A percentile compares a stretch with the other conserved stretches of the same genome.
Evolutionary conservation across 1,140 invertebrate genomes (phyloP).

Genomic region (Gerris buenoi): DNA sequence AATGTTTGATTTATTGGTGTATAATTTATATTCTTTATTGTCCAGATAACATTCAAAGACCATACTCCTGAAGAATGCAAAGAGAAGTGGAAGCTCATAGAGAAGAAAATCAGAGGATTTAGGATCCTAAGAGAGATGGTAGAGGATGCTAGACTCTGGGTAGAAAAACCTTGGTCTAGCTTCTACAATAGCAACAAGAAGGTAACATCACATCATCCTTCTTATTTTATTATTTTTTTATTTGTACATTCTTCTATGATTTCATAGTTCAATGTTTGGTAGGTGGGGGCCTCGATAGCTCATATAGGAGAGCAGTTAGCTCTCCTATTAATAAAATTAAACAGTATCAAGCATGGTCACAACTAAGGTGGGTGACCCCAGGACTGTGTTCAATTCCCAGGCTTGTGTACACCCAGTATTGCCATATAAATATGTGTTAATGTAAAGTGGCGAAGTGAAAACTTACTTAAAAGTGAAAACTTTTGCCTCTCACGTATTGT

Average conservation of each 20-base stretch:
- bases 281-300: too few species aligned
- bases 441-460: too few species aligned
- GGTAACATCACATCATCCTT: background rate
- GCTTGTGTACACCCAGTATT: too few species aligned
- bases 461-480: too few species aligned
- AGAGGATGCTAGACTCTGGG: constrained; percentile 30
- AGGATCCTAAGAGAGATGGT: constrained; percentile 30
- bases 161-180: constrained; percentile 29
- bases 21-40: background rate
- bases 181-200: constrained; percentile 26
- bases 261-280: too few species aligned
- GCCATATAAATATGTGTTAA: too few species aligned
- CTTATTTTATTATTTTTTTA: background rate
- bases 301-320: background rate
- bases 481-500: too few species aligned
- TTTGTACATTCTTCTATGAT: too few species aligned
- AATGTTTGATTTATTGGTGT: background rate
- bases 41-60: constrained; percentile 15
- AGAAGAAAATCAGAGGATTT: constrained; percentile 28
- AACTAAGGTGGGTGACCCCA: background rate
- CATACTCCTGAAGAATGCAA: constrained; percentile 25
- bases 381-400: too few species aligned
- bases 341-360: background rate
- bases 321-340: background rate
- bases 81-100: constrained; percentile 27